Conservation (phyloP, 2,113 vertebrate genomes). For the Nycticryphes semicollaris region DNA sequence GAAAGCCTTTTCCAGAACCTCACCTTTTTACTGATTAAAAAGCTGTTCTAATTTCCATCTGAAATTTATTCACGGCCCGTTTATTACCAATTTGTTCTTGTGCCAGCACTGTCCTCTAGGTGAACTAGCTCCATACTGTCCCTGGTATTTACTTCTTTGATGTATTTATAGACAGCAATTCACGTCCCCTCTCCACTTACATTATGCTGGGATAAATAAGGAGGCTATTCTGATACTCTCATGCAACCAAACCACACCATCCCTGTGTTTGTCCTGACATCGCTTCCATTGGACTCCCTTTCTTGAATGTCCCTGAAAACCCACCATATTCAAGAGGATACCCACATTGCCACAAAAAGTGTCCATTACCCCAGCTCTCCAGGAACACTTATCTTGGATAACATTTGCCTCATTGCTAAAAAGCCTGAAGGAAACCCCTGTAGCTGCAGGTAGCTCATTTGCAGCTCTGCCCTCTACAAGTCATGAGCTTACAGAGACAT, state of each 20-base stretch:
- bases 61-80: conserved; percentile 54
- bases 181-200: not conserved
- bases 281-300: not conserved
- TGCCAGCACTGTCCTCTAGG: conserved; percentile 59
- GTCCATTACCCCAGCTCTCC: not conserved
- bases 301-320: not conserved
- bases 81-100: conserved; percentile 55
- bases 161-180: conserved; percentile 49
- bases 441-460: not conserved
- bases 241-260: not conserved
- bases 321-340: not conserved
- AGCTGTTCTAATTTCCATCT: conserved; percentile 55
- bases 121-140: conserved; percentile 47
- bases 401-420: not conserved
- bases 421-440: not conserved
- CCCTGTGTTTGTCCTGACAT: not conserved
- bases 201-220: not conserved
- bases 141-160: conserved; percentile 1
- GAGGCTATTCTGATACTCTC: not conserved
- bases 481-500: not conserved
- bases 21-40: conserved; percentile 53
- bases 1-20: conserved; percentile 39
- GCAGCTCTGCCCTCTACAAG: not conserved
- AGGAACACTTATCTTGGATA: not conserved
- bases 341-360: not conserved